phyloP scores from a whole-genome alignment of 1,140 invertebrate species.

The Drosophila repleta region DNA sequence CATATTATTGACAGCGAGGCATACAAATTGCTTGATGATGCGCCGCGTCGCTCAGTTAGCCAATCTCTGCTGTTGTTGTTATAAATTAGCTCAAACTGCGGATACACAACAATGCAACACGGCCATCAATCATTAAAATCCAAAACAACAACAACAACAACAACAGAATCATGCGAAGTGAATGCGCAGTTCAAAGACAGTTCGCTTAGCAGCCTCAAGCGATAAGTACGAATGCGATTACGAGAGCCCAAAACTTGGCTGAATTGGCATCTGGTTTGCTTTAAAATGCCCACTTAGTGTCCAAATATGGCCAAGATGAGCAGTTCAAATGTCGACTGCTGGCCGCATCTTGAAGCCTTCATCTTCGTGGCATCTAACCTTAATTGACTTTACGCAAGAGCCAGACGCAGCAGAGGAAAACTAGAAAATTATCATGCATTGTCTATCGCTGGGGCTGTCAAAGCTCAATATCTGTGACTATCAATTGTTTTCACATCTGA shows the following conservation, averaged over 20 bases:
- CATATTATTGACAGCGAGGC: conserved; percentile 76
- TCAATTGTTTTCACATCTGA: conserved; percentile 81
- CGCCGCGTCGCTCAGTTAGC: conserved; percentile 29
- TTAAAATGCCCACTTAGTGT: conserved; percentile 46
- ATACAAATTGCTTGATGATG: conserved; percentile 70
- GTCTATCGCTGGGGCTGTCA: conserved; percentile 75
- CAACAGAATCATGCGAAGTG: not conserved
- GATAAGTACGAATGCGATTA: conserved; percentile 8
- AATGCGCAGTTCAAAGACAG: conserved; percentile 55
- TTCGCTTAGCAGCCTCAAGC: conserved; percentile 62
- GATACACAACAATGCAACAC: conserved; percentile 60
- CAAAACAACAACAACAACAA: conserved; percentile 12
- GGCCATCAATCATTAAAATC: conserved; percentile 67
- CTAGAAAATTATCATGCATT: conserved; percentile 61
- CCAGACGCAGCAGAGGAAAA: not conserved
- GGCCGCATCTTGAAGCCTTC: conserved; percentile 52
- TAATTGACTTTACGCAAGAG: conserved; percentile 73
- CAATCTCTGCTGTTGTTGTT: conserved; percentile 57
- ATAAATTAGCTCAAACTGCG: conserved; percentile 77
- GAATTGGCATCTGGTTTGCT: conserved; percentile 38
- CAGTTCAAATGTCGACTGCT: conserved; percentile 50
- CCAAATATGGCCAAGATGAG: conserved; percentile 50
- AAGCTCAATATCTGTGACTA: conserved; percentile 81
- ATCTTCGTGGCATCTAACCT: conserved; percentile 53
- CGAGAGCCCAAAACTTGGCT: not conserved